Evolutionary conservation across 2,113 vertebrate genomes (phyloP).

Genomic region (Corythornis vintsioides): DNA sequence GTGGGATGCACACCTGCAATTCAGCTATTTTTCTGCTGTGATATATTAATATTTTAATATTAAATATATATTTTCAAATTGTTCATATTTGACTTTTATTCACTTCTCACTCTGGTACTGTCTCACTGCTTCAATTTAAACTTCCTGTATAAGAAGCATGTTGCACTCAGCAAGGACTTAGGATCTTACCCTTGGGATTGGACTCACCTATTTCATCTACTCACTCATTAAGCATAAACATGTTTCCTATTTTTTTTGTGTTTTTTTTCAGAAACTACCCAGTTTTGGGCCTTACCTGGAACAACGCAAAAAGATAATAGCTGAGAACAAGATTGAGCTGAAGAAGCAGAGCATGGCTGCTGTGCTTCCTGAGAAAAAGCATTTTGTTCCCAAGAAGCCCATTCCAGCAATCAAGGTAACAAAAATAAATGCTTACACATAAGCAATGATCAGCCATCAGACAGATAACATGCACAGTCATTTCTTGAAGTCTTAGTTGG

Average conservation of each 20-base stretch:
- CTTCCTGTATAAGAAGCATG: not conserved
- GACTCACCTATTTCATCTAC: not conserved
- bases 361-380: not conserved
- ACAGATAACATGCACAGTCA: conserved; percentile 37
- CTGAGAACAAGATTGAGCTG: conserved; percentile 79
- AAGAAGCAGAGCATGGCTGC: conserved; percentile 32
- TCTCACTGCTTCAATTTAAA: not conserved
- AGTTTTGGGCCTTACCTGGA: conserved; percentile 90
- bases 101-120: not conserved
- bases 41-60: conserved; percentile 54
- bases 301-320: conserved; percentile 80
- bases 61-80: conserved; percentile 33
- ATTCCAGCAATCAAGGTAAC: conserved; percentile 87
- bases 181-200: not conserved
- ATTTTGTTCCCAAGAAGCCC: conserved; percentile 76
- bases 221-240: not conserved
- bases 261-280: conserved; percentile 80
- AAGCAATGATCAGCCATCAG: not conserved
- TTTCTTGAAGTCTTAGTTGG: conserved; percentile 28
- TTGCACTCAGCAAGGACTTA: not conserved
- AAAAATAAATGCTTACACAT: not conserved
- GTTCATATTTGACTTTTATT: conserved; percentile 34
- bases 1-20: conserved; percentile 24
- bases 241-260: not conserved
- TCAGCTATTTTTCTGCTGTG: conserved; percentile 32